Base-by-base conservation (phyloP, 2,113 vertebrate genomes). In the Campylomormyrus tamandua region DNA sequence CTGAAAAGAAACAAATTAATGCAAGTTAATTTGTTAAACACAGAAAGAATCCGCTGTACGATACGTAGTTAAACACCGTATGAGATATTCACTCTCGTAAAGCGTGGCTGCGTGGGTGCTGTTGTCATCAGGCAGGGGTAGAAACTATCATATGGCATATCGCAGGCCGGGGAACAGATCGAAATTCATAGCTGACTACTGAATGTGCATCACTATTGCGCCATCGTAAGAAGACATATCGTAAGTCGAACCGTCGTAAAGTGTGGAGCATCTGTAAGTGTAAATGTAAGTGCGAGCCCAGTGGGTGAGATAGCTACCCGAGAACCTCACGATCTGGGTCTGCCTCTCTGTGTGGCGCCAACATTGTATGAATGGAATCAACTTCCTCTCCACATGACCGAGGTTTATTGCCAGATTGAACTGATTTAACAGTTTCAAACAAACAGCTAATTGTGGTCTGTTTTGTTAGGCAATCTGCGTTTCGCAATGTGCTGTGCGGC, bases 381-480 rank as follows among this genome's bases (percentile, higher is more conserved):
- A 42, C 74, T 42, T 80, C 74, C 74, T 17, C 17, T 42, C 74
- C 74, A 2, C 74, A 80, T 80, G 74, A 80, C 35, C 1, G 31
- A 80, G 31, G 74, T 80, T 80, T 80, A 80, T 39, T 80, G 74
- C 74, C 74, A 80, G 74, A 80, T 13, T 27, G 45, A 45, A 85
- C 46, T 46, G 46, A 49, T 49, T 50, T 49, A 50, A 86, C 9
- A 27, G 48, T 50, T 49, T 90, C 88, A 88, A 87, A 89, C 90
- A 88, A 39, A 58, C 62, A 88, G 90, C 90, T 53, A 83, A 88
- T 83, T 83, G 88, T 89, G 85, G 89, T 86, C 62, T 62, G 53
- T 90, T 92, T 90, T 62, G 83, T 91, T 42, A 53, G 62, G 56
- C 80, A 83, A 42, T 77, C 88, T 50, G 31, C 19, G 19, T 42